A percentile compares a stretch with the other conserved stretches of the same genome.
Evolutionary conservation across 1,140 invertebrate genomes (phyloP).

Genomic region (Yoshiicerus persimilis): DNA sequence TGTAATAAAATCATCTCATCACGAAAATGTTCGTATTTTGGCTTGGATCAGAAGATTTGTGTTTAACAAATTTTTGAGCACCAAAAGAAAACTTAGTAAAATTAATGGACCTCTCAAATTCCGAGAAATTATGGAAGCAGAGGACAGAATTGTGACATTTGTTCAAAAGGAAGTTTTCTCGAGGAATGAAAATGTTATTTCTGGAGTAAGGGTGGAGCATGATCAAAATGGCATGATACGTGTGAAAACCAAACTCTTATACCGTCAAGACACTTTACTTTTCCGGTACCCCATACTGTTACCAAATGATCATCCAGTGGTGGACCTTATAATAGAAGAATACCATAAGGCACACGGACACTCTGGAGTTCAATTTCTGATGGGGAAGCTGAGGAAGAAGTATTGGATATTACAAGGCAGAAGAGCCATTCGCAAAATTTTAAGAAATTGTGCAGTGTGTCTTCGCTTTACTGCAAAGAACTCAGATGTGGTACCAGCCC

Average conservation of each 20-base stretch:
- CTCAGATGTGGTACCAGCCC: background rate
- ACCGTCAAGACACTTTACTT: background rate
- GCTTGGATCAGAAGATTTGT: too few species aligned
- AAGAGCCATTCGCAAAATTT: background rate
- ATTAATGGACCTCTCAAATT: background rate
- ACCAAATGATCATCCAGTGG: background rate
- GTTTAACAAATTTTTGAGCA: too few species aligned
- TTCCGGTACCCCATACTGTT: background rate
- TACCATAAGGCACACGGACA: background rate
- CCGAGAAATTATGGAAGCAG: background rate
- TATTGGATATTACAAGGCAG: background rate
- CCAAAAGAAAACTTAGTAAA: too few species aligned
- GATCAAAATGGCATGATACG: background rate
- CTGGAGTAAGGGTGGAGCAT: background rate
- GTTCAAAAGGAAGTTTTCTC: background rate
- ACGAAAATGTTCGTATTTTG: too few species aligned
- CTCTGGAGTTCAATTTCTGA: background rate
- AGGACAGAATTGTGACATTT: background rate
- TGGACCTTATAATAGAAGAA: background rate
- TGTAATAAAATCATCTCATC: background rate
- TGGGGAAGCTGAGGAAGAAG: background rate
- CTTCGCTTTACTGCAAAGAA: background rate
- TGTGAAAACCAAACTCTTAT: background rate
- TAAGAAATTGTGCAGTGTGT: background rate
- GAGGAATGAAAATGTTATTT: background rate